Base-by-base conservation (phyloP, 1,140 invertebrate species). In the Ostrea edulis region DNA sequence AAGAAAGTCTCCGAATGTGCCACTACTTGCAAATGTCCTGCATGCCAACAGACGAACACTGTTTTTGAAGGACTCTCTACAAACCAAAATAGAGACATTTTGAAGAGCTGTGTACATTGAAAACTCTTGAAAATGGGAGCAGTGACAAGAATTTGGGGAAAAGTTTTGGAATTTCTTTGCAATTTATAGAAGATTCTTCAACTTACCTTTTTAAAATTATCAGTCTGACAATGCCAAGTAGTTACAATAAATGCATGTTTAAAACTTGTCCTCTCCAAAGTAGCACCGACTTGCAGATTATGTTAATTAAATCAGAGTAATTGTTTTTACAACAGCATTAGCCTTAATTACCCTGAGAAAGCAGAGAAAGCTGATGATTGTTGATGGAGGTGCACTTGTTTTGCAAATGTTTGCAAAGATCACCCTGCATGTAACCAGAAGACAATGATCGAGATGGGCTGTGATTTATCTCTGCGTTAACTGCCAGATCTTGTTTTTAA, bases 361-460 rank as follows among this genome's bases (percentile, higher is more conserved):
- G 68, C 68, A 11, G 29, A 35, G 68, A 77, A 77, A 14, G 68
- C 9, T 77, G 14, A 35, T 35, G 14, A 77, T 9, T 77, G 68
- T 25, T 29, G 25, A 9, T 29, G 68, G 8, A 29, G 68, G 14
- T 77, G 11, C 68, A 77, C 68, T 77, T 77, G 68, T 77, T 77
- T 77, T 77, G 29, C 29, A 29, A n/a, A 35, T 77, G 68, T 29
- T 77, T 77, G 68, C 25, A 22, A 77, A 77, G 68, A 77, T 77
- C 68, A 77, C 29, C 68, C 29, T 77, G 68, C 68, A 77, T 77
- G 68, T 77, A 35, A 12, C 25, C 65, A 14, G 68, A 77, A 77
- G 68, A 77, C 68, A 77, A 14, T 14, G 68, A 77, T 77, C 25
- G 22, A 29, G 68, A 77, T 35, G 29, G n/a, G 25, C 25, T 17